A percentile compares a stretch with the other conserved stretches of the same genome.
These are phyloP conservation scores for Thermophis baileyi DNA, from an alignment of 2,113 vertebrate genomes.

Conservation along the genomic window DNA sequence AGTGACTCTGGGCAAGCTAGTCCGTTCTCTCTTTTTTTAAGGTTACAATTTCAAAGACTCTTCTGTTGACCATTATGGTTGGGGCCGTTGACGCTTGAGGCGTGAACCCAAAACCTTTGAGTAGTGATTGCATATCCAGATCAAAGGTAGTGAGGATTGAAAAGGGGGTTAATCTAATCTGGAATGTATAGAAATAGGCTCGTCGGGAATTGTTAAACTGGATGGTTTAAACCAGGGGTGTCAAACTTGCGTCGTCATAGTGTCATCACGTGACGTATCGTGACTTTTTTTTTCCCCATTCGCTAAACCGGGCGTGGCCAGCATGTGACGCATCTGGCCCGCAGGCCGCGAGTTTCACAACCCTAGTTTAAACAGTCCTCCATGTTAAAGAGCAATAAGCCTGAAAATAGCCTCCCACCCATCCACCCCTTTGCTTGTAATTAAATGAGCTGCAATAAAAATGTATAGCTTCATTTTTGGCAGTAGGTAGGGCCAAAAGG, in stretches of 20 bases:
- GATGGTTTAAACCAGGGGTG: background rate
- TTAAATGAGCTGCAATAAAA: background rate
- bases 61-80: background rate
- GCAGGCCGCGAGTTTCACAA: no score
- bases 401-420: background rate
- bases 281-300: no score
- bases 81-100: background rate
- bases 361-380: background rate
- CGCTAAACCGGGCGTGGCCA: no score
- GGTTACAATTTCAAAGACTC: background rate
- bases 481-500: background rate
- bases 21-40: background rate
- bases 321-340: no score
- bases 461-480: no score
- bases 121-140: background rate
- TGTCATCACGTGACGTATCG: no score
- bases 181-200: background rate
- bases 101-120: background rate
- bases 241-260: no score
- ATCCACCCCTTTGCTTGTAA: background rate
- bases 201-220: background rate
- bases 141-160: background rate
- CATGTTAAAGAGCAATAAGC: background rate
- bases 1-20: background rate
- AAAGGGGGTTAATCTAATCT: no score